A percentile compares a stretch with the other conserved stretches of the same genome.
phyloP scores from a whole-genome alignment of 2,797 vertebrate genomes.

The Acrossocheilus fasciatus region DNA sequence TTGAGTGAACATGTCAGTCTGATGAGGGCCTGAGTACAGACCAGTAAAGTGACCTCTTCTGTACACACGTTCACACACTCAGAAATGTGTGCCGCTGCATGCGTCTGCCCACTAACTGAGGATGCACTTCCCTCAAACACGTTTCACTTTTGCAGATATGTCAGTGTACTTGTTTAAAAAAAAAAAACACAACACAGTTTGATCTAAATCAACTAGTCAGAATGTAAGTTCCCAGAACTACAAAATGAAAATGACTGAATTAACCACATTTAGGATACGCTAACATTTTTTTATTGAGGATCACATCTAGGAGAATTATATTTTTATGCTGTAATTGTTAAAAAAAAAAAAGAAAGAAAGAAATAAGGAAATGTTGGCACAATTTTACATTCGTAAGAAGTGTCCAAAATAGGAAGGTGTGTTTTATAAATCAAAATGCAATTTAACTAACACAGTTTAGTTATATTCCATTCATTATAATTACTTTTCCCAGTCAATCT shows the following conservation, averaged over 20 bases:
- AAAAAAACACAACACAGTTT: too few relatives aligned
- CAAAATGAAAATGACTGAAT: background rate
- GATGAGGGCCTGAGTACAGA: constrained; percentile 37
- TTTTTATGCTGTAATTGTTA: too few relatives aligned
- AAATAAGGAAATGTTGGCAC: background rate
- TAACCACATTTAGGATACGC: background rate
- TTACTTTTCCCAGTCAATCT: background rate
- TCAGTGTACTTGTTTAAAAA: too few relatives aligned
- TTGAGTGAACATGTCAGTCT: constrained; percentile 52
- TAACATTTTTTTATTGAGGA: background rate
- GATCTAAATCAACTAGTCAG: background rate
- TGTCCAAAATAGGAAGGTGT: background rate
- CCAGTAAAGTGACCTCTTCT: constrained; percentile 45
- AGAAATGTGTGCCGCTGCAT: constrained; percentile 15
- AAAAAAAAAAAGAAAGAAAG: too few relatives aligned
- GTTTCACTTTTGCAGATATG: background rate
- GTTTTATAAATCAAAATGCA: background rate
- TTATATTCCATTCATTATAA: background rate
- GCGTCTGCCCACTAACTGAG: background rate
- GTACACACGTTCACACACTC: constrained; percentile 26
- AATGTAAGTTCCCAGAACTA: background rate
- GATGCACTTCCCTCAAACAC: constrained; percentile 8
- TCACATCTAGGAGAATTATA: background rate
- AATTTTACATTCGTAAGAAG: background rate
- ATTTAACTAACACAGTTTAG: background rate